phyloP scores from a whole-genome alignment of 2,888 invertebrate species.

The Watsonalla cultraria region DNA sequence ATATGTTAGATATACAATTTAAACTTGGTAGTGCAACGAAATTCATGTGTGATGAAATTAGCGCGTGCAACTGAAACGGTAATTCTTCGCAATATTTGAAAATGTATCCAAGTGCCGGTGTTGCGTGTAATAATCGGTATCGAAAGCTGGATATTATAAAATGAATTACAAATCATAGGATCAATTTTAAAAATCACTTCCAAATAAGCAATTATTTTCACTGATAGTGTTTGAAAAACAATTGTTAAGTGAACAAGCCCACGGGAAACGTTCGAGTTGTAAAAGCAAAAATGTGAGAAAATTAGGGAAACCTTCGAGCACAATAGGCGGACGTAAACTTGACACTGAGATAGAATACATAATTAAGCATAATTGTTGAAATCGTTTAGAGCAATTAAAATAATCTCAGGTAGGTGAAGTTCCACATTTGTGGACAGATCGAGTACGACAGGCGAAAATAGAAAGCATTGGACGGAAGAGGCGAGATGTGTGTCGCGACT shows the following conservation, averaged over 20 bases:
- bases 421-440: conserved; percentile 44
- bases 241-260: not conserved
- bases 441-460: conserved; percentile 70
- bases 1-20: not conserved
- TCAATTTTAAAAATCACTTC: not conserved
- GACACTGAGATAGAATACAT: conserved; percentile 16
- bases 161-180: not conserved
- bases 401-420: conserved; percentile 31
- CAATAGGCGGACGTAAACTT: conserved; percentile 49
- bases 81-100: conserved; percentile 1
- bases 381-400: conserved; percentile 22
- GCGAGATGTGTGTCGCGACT: conserved; percentile 68
- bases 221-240: not conserved
- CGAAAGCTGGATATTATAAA: not conserved
- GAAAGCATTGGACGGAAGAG: conserved; percentile 72
- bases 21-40: not conserved
- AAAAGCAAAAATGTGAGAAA: conserved; percentile 19
- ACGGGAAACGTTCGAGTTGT: not conserved
- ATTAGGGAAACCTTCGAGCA: conserved; percentile 32
- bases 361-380: conserved; percentile 16
- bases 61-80: not conserved
- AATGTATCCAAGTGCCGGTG: not conserved
- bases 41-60: not conserved
- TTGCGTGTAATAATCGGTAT: not conserved
- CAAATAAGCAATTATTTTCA: not conserved